These are phyloP conservation scores for Teinopalpus imperialis DNA, from an alignment of 2,888 invertebrate species.

Conservation along the genomic window DNA sequence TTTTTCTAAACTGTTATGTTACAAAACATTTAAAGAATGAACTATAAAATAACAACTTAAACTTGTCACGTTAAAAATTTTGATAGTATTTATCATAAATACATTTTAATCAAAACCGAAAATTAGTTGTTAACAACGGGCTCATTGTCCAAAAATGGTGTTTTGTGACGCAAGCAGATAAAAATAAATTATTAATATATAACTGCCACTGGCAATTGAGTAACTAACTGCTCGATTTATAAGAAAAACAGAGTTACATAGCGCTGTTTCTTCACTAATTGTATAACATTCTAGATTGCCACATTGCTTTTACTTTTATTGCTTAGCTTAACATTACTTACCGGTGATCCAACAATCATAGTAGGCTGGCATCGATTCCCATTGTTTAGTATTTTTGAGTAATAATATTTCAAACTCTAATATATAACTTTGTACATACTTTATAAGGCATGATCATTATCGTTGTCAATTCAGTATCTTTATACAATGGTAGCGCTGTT, in stretches of 20 bases:
- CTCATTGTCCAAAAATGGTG: neutral
- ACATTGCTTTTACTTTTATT: slow-evolving; percentile 49
- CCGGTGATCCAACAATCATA: slow-evolving; percentile 27
- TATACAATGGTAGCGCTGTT: too few species aligned
- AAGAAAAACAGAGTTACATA: slow-evolving; percentile 30
- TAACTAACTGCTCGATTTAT: slow-evolving; percentile 36
- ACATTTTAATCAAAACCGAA: too few species aligned
- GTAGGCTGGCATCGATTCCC: slow-evolving; percentile 26
- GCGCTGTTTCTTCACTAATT: slow-evolving; percentile 49
- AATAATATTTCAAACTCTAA: too few species aligned
- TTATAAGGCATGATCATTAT: neutral
- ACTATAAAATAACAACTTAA: too few species aligned
- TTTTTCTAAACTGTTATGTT: too few species aligned
- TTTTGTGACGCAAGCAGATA: slow-evolving; percentile 8
- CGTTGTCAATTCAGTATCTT: too few species aligned
- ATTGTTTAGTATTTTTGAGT: slow-evolving; percentile 29
- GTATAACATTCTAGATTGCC: slow-evolving; percentile 46
- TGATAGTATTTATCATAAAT: too few species aligned
- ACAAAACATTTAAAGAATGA: too few species aligned
- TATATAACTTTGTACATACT: neutral
- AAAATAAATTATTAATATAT: slow-evolving; percentile 22
- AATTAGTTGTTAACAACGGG: neutral
- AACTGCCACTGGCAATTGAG: slow-evolving; percentile 14
- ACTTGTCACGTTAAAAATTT: too few species aligned
- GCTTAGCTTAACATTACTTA: slow-evolving; percentile 42